Percentiles rank a stretch among this genome's conserved stretches.
phyloP scores from a whole-genome alignment of 2,113 vertebrate genomes.

The Zapornia atra region DNA sequence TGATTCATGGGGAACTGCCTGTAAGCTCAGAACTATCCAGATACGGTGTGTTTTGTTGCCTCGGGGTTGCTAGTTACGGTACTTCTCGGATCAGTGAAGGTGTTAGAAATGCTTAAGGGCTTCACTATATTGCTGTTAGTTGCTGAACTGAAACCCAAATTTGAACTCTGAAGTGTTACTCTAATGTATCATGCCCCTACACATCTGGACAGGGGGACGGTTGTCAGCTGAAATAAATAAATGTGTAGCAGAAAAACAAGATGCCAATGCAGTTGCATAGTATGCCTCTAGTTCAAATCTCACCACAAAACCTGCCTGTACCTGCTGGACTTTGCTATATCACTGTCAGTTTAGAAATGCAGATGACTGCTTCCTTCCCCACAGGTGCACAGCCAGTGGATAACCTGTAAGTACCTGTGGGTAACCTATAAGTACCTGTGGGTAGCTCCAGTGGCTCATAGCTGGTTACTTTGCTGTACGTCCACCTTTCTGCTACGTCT shows the following conservation, averaged over 20 bases:
- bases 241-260: not conserved
- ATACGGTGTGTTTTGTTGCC: not conserved
- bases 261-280: not conserved
- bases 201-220: not conserved
- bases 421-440: not conserved
- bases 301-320: not conserved
- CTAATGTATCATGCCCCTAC: not conserved
- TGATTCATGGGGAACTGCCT: not conserved
- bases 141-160: not conserved
- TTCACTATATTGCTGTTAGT: not conserved
- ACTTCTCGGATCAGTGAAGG: constrained; percentile 7
- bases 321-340: constrained; percentile 16
- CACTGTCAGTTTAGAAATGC: not conserved
- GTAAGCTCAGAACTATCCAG: not conserved
- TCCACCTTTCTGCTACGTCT: not conserved
- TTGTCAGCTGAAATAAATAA: constrained; percentile 28
- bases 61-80: constrained; percentile 6
- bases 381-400: not conserved
- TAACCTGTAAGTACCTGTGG: not conserved
- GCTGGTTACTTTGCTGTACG: not conserved
- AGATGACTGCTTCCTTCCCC: constrained; percentile 26
- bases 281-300: not conserved
- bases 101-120: constrained; percentile 27
- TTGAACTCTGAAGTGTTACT: constrained; percentile 26
- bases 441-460: constrained; percentile 21